Evolutionary conservation across 2,113 vertebrate species (phyloP).

Genomic region (Chionodraco myersi): DNA sequence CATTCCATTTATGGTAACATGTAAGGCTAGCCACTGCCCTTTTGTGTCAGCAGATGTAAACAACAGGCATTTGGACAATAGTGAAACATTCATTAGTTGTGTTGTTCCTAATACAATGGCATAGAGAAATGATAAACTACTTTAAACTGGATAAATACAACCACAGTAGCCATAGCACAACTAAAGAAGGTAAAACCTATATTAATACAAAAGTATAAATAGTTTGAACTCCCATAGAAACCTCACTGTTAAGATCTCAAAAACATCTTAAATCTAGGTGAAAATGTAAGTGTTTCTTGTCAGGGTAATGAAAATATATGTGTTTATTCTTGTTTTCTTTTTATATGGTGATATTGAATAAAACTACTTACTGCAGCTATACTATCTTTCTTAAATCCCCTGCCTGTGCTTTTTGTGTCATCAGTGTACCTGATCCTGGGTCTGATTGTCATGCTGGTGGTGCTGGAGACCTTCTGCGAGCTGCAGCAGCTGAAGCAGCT

Average conservation of each 20-base stretch:
- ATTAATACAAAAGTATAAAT: neutral
- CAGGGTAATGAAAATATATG: neutral
- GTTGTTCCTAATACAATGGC: neutral
- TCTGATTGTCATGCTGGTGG: slow-evolving; percentile 94
- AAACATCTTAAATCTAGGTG: neutral
- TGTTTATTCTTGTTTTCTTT: neutral
- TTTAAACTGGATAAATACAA: neutral
- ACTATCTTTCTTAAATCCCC: neutral
- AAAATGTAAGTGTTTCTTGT: neutral
- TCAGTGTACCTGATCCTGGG: slow-evolving; percentile 94
- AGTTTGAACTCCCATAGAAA: neutral
- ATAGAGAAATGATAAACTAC: neutral
- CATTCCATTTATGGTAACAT: neutral
- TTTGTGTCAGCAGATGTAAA: slow-evolving; percentile 39
- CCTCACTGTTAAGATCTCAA: no score
- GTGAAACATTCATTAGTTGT: no score
- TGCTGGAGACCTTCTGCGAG: slow-evolving; percentile 97
- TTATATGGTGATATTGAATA: neutral
- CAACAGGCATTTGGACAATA: neutral
- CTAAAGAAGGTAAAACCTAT: neutral
- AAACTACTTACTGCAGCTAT: neutral
- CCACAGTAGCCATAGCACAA: neutral
- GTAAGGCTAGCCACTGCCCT: slow-evolving; percentile 50
- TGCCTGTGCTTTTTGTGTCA: slow-evolving; percentile 2
- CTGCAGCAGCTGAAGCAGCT: slow-evolving; percentile 96